These are phyloP conservation scores for Leptopilina myrica DNA, from an alignment of 2,888 invertebrate species.

Conservation along the genomic window DNA sequence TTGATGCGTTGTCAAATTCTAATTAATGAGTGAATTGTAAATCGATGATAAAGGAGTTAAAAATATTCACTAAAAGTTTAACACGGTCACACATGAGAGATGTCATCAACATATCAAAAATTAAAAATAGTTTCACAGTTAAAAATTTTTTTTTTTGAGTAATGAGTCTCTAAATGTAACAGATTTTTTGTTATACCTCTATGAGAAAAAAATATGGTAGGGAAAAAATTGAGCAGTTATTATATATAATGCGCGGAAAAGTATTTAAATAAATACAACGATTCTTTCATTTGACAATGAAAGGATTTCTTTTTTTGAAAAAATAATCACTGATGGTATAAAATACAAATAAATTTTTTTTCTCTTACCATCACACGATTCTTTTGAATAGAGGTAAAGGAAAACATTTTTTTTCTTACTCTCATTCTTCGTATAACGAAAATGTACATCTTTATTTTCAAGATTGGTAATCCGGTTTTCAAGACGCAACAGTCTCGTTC, in stretches of 20 bases:
- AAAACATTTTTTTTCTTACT: constrained; percentile 28
- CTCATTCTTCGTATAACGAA: constrained; percentile 12
- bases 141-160: too few relatives aligned
- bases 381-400: neutral
- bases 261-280: neutral
- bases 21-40: too few relatives aligned
- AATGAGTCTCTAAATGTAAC: too few relatives aligned
- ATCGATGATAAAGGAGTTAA: too few relatives aligned
- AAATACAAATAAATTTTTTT: constrained; percentile 11
- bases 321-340: neutral
- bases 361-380: neutral
- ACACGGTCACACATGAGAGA: too few relatives aligned
- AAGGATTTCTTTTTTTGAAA: neutral
- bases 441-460: constrained; percentile 34
- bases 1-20: too few relatives aligned
- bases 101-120: too few relatives aligned
- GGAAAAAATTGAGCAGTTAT: constrained; percentile 16
- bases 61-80: too few relatives aligned
- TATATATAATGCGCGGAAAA: neutral
- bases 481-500: constrained; percentile 66
- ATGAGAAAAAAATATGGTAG: neutral
- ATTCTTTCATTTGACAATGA: neutral
- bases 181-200: too few relatives aligned
- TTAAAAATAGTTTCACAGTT: too few relatives aligned
- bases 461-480: constrained; percentile 41